These are phyloP conservation scores for Lutjanus campechanus DNA, from an alignment of 2,797 vertebrate species.

Conservation along the genomic window DNA sequence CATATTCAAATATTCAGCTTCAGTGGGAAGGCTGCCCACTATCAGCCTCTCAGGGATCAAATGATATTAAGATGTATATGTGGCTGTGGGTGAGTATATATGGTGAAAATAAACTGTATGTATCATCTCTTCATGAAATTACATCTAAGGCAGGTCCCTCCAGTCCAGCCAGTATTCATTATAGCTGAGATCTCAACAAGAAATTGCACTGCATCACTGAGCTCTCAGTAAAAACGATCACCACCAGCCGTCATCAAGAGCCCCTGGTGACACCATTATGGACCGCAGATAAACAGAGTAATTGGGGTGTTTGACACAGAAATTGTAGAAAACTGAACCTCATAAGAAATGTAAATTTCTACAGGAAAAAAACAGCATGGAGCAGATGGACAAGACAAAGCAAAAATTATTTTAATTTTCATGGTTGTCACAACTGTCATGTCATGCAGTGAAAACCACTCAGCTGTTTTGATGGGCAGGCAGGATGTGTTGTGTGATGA, in stretches of 20 bases:
- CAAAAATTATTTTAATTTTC: not conserved
- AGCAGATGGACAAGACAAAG: constrained; percentile 15
- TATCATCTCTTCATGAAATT: not conserved
- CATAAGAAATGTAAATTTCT: constrained; percentile 5
- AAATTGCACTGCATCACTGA: not conserved
- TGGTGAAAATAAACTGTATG: not conserved
- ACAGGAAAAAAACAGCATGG: not conserved
- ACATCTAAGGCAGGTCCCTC: not conserved
- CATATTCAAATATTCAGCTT: constrained; percentile 34
- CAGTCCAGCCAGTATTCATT: not conserved
- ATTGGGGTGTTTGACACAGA: not conserved
- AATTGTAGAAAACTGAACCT: not conserved
- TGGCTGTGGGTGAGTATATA: constrained; percentile 7
- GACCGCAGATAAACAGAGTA: not conserved
- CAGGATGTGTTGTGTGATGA: not conserved
- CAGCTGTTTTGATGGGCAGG: not conserved
- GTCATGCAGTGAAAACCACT: not conserved
- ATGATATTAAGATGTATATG: constrained; percentile 20
- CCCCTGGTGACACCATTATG: not conserved
- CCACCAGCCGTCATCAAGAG: not conserved
- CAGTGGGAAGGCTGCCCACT: not conserved
- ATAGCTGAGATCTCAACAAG: constrained; percentile 4
- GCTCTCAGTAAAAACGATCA: not conserved
- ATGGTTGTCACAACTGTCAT: constrained; percentile 16
- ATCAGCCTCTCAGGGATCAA: constrained; percentile 15